phyloP scores from a whole-genome alignment of 1,140 invertebrate species.

The Daktulosphaira vitifoliae region DNA sequence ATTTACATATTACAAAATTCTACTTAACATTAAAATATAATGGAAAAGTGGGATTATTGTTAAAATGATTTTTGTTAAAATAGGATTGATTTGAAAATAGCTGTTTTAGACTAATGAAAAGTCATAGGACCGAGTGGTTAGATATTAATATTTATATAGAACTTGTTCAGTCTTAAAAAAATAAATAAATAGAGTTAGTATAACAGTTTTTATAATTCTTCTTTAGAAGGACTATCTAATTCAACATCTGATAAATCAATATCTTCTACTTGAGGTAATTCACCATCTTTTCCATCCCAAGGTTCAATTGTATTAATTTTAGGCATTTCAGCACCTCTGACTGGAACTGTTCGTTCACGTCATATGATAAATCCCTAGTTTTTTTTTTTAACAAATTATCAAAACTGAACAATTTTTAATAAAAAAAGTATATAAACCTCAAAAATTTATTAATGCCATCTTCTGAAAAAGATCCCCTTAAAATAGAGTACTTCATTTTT shows the following conservation, averaged over 20 bases:
- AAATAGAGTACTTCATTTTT: constrained; percentile 92
- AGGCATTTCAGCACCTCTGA: constrained; percentile 78
- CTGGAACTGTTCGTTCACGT: constrained; percentile 79
- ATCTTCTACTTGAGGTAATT: constrained; percentile 80
- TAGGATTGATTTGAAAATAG: too few relatives aligned
- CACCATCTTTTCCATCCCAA: too few relatives aligned
- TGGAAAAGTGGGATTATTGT: too few relatives aligned
- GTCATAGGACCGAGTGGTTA: not conserved
- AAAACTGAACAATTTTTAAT: not conserved
- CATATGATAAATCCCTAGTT: constrained; percentile 81
- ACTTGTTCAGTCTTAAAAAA: constrained; percentile 27
- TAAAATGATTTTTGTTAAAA: too few relatives aligned
- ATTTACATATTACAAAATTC: too few relatives aligned
- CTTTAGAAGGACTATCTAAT: constrained; percentile 71
- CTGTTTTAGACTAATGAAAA: too few relatives aligned
- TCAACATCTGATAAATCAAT: constrained; percentile 87
- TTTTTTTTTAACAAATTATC: not conserved
- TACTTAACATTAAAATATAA: too few relatives aligned
- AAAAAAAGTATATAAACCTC: constrained; percentile 43
- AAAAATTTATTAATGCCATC: constrained; percentile 93
- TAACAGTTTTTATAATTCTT: constrained; percentile 53
- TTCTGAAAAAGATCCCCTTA: constrained; percentile 89
- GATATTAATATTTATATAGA: constrained; percentile 4
- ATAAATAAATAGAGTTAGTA: not conserved
- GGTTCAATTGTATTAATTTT: constrained; percentile 58